Percentiles rank a stretch among this genome's conserved stretches.
These are phyloP conservation scores for Nysson spinosus DNA, from an alignment of 2,888 invertebrate species.

Conservation along the genomic window DNA sequence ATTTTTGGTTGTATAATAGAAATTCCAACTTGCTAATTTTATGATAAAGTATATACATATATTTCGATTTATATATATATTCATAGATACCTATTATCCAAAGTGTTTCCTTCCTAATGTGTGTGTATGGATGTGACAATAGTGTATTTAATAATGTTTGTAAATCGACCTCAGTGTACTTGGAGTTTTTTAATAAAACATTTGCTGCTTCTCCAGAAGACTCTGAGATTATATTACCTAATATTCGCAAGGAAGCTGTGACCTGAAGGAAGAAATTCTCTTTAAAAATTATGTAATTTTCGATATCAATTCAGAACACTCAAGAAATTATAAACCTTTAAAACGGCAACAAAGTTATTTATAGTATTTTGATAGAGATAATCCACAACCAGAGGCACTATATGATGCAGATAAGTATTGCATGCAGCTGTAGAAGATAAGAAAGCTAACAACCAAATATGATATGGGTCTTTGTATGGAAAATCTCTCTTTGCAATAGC, in stretches of 20 bases:
- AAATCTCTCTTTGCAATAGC: constrained; percentile 43
- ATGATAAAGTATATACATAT: neutral
- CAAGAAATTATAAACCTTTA: constrained; percentile 42
- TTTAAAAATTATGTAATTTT: neutral
- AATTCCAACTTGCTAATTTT: neutral
- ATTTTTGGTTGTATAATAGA: constrained; percentile 17
- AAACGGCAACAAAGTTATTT: constrained; percentile 36
- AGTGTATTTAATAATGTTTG: constrained; percentile 57
- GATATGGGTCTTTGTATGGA: constrained; percentile 49
- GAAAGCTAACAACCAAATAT: constrained; percentile 69
- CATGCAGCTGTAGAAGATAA: constrained; percentile 66
- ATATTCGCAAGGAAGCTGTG: constrained; percentile 66
- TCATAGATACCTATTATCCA: constrained; percentile 72
- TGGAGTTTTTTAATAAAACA: constrained; percentile 58
- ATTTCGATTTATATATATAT: neutral
- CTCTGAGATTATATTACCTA: constrained; percentile 68
- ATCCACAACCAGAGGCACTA: constrained; percentile 48
- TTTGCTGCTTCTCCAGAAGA: constrained; percentile 57
- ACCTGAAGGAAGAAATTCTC: constrained; percentile 49
- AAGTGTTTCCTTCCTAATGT: constrained; percentile 70
- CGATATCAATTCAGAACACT: neutral
- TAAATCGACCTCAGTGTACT: constrained; percentile 45
- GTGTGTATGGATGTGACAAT: constrained; percentile 59
- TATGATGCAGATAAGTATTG: constrained; percentile 32
- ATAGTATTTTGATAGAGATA: constrained; percentile 42